A percentile compares a stretch with the other conserved stretches of the same genome.
These are phyloP conservation scores for Nomada ferruginata DNA, from an alignment of 2,888 invertebrate species.

Conservation along the genomic window DNA sequence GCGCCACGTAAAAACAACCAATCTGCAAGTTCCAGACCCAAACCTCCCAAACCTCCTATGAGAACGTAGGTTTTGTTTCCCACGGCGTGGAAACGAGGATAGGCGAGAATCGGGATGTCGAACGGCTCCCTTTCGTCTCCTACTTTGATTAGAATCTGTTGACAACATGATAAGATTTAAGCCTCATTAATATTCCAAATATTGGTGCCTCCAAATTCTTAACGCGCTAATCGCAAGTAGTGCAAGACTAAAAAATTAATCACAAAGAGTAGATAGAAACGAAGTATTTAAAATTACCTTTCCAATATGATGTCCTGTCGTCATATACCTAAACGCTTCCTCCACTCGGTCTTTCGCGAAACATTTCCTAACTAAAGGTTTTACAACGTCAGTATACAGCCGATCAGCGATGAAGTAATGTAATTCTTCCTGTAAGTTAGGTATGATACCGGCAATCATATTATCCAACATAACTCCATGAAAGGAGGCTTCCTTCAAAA, in stretches of 20 bases:
- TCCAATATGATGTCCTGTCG: conserved; percentile 92
- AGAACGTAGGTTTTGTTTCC: conserved; percentile 87
- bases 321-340: conserved; percentile 89
- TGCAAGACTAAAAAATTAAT: too few relatives aligned
- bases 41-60: conserved; percentile 94
- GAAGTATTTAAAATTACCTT: conserved; percentile 85
- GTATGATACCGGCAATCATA: conserved; percentile 84
- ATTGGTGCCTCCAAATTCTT: too few relatives aligned
- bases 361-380: conserved; percentile 88
- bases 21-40: conserved; percentile 94
- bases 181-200: too few relatives aligned
- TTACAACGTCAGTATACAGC: conserved; percentile 86
- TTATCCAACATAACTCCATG: conserved; percentile 92
- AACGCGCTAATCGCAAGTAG: too few relatives aligned
- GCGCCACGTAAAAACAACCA: conserved; percentile 95
- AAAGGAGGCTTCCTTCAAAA: conserved; percentile 90
- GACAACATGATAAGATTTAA: not conserved
- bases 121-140: conserved; percentile 54
- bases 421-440: accelerated
- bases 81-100: conserved; percentile 85
- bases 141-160: conserved; percentile 33
- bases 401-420: conserved; percentile 6
- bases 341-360: conserved; percentile 89
- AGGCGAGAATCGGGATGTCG: conserved; percentile 79
- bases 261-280: too few relatives aligned